Percentiles rank a stretch among this genome's conserved stretches.
phyloP scores from a whole-genome alignment of 2,797 vertebrate genomes.

The Harpagifer antarcticus region DNA sequence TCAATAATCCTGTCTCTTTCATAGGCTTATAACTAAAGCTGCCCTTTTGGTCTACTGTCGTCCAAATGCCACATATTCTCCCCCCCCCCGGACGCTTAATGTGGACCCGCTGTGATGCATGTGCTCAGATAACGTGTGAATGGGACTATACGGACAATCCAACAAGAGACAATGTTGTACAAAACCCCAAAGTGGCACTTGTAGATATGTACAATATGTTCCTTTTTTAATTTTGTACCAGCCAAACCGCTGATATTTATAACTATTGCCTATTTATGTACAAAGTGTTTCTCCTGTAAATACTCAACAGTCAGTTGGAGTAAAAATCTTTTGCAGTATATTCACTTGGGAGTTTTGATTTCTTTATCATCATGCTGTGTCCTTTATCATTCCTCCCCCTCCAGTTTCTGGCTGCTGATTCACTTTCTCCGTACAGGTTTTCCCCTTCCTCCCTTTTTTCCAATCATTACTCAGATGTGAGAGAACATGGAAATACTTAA shows the following conservation, averaged over 20 bases:
- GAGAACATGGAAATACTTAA: neutral
- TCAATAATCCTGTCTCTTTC: conserved; percentile 48
- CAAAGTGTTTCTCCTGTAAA: conserved; percentile 84
- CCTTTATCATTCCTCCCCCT: conserved; percentile 5
- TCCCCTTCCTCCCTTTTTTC: neutral
- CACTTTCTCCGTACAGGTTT: neutral
- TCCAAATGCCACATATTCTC: conserved; percentile 47
- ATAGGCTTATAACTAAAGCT: conserved; percentile 34
- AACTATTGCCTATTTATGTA: conserved; percentile 90
- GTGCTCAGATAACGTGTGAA: conserved; percentile 53
- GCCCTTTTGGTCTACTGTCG: conserved; percentile 21
- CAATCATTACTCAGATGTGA: neutral
- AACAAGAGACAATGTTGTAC: conserved; percentile 61
- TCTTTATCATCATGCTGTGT: neutral
- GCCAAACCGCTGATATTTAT: conserved; percentile 86
- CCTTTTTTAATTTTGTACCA: conserved; percentile 91
- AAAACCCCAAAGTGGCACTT: conserved; percentile 77
- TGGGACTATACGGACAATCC: conserved; percentile 71
- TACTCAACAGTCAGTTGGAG: conserved; percentile 80
- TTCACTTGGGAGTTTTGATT: conserved; percentile 30
- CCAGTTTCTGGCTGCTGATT: neutral
- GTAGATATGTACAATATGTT: conserved; percentile 91
- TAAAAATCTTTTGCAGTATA: conserved; percentile 88
- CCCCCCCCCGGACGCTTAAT: conserved; percentile 35
- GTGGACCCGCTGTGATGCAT: conserved; percentile 52